Evolutionary conservation across 2,888 invertebrate genomes (phyloP).

Genomic region (Tiliacea aurago): DNA sequence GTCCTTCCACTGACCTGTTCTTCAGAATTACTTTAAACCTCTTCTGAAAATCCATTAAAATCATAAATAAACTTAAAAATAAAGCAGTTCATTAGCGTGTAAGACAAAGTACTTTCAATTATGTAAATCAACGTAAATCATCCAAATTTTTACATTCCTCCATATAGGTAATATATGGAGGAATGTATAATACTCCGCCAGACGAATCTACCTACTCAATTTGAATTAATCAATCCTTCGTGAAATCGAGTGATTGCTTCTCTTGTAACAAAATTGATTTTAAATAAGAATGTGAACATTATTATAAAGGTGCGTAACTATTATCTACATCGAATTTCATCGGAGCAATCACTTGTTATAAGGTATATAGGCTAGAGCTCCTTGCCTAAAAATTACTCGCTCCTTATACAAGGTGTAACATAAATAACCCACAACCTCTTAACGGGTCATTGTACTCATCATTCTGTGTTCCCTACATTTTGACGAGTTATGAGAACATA

Average conservation of each 20-base stretch:
- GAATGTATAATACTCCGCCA: background rate
- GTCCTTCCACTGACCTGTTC: background rate
- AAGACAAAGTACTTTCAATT: background rate
- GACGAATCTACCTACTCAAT: conserved; percentile 11
- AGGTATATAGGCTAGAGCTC: background rate
- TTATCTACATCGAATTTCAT: conserved; percentile 4
- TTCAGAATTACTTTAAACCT: background rate
- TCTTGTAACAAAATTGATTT: conserved; percentile 41
- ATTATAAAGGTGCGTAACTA: conserved; percentile 9
- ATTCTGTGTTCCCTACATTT: no score
- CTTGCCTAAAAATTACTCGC: background rate
- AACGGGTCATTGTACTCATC: no score
- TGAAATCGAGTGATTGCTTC: conserved; percentile 49
- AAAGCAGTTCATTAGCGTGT: background rate
- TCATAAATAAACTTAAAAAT: background rate
- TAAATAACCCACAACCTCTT: no score
- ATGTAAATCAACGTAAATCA: background rate
- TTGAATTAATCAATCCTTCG: conserved; percentile 36
- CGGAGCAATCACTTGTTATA: background rate
- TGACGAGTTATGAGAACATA: no score
- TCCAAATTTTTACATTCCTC: conserved; percentile 1
- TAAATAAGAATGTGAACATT: conserved; percentile 33
- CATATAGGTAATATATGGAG: background rate
- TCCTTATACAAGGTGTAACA: no score
- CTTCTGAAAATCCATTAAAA: background rate